Evolutionary conservation across 1,140 invertebrate species (phyloP).

Genomic region (Colletes latitarsis): DNA sequence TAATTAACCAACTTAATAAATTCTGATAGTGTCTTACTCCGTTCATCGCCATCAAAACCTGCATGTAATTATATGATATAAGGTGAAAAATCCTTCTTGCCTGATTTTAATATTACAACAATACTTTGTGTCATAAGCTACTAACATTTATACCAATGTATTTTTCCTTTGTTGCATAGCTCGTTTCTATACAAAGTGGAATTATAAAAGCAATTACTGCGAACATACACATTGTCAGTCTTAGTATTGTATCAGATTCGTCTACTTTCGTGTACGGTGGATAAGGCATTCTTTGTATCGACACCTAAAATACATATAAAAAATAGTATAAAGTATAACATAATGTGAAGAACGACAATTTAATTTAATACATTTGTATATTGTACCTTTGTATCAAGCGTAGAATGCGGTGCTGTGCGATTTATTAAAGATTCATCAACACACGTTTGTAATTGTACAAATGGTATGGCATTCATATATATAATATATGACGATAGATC

Average conservation of each 20-base stretch:
- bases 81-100: neutral
- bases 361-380: conserved; percentile 4
- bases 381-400: conserved; percentile 55
- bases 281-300: conserved; percentile 77
- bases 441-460: conserved; percentile 75
- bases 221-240: conserved; percentile 66
- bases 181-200: conserved; percentile 74
- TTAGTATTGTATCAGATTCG: conserved; percentile 57
- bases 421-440: conserved; percentile 73
- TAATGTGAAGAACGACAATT: neutral
- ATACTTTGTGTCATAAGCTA: conserved; percentile 33
- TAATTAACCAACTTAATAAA: conserved; percentile 76
- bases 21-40: conserved; percentile 74
- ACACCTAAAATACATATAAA: conserved; percentile 65
- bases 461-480: conserved; percentile 50
- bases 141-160: conserved; percentile 77
- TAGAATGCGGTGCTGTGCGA: conserved; percentile 34
- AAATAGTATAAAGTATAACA: conserved; percentile 9
- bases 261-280: conserved; percentile 73
- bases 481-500: conserved; percentile 7
- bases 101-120: conserved; percentile 1
- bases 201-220: conserved; percentile 74
- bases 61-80: conserved; percentile 40
- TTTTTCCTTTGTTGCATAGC: conserved; percentile 75
- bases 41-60: conserved; percentile 79